Conservation (phyloP, 2,888 invertebrate species). For the Cepaea hortensis region DNA sequence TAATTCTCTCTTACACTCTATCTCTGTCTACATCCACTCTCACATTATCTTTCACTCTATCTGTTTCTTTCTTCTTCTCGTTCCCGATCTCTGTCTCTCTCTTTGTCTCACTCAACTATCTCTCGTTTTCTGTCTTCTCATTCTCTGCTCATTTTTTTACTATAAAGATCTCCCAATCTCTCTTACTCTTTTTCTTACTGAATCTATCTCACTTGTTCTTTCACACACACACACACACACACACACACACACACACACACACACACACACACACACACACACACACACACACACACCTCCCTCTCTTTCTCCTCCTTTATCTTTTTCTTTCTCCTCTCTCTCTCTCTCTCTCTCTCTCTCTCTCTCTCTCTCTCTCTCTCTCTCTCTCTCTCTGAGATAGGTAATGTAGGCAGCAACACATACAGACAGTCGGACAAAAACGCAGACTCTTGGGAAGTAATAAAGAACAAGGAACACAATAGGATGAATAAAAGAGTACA, state of each 20-base stretch:
- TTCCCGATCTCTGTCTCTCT: background rate
- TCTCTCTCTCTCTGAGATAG: background rate
- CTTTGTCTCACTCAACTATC: background rate
- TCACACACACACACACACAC: background rate
- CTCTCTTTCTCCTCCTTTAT: background rate
- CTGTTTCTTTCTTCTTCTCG: background rate
- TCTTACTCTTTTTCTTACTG: background rate
- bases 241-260: too few relatives aligned
- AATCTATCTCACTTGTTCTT: background rate
- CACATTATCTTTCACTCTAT: background rate
- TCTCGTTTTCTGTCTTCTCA: background rate
- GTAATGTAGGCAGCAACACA: too few relatives aligned
- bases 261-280: too few relatives aligned
- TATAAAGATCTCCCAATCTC: background rate
- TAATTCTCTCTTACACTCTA: background rate
- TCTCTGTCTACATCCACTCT: background rate
- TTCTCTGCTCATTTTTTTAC: background rate
- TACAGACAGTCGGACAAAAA: too few relatives aligned
- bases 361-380: background rate
- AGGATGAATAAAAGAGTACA: too few relatives aligned
- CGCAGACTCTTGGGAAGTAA: too few relatives aligned
- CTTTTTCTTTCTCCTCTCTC: background rate
- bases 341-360: background rate
- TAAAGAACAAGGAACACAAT: too few relatives aligned
- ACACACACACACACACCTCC: too few relatives aligned